Evolutionary conservation across 2,113 vertebrate genomes (phyloP), one percentile per base, ranked within the genome.

Genomic region (Pitta sordida): DNA sequence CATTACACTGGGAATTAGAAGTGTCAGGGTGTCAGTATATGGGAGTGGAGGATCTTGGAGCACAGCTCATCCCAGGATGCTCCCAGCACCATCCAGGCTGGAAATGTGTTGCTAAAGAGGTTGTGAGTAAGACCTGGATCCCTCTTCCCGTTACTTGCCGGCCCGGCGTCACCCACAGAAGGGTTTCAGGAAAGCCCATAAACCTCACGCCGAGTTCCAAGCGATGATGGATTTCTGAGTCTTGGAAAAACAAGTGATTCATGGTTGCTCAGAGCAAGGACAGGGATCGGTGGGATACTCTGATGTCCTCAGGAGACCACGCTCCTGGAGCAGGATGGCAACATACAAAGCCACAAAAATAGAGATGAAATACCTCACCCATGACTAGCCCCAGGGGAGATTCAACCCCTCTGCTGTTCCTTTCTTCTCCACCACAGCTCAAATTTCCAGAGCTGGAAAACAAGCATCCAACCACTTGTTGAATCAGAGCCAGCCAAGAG

Each of bases 161-260:
- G 39, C 44, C 58, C 7, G 0, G 30, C 32, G 21, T 21, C 13
- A 80, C 59, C 37, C 77, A 2, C 2, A 0, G 20, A 43, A 75
- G 17, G 19, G 41, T 51, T 87, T 68, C 70, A 85, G 78, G 75
- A 77, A 79, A 87, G 85, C 41, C 82, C 46, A 46, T 49, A 46
- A 76, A 49, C 53, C 82, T 65, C 82, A 71, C 7, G 6, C 27
- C 1, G 5, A 52, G 64, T 9, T 60, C 30, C 30, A 32, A 67
- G 16, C 10, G 32, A 65, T 62, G 48, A 36, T 60, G 21, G 22
- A n/a, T 22, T 68, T 46, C 24, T 10, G 34, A 70, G 55, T 46
- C 63, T 51, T 48, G 59, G 82, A 23, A 76, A 85, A 74, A 91
- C 0, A 27, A 32, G 41, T 83, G 79, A 95, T 62, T 86, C 67